Conservation (phyloP, 2,888 invertebrate genomes). For the Lepidonotus clava region DNA sequence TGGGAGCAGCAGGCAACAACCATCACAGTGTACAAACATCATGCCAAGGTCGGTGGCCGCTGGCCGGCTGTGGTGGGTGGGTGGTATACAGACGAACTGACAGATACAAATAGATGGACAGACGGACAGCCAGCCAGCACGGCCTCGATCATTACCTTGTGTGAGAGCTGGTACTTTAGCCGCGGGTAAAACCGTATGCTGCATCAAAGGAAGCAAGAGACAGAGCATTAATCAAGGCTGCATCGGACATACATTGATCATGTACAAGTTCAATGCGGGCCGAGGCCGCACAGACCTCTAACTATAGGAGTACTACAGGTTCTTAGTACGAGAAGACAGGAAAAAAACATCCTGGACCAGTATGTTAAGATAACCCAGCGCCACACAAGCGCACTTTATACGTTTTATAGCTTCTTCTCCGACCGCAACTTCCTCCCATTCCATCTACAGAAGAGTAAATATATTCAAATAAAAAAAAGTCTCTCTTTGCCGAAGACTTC, state of each 20-base stretch:
- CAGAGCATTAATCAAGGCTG: constrained; percentile 31
- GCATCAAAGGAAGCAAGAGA: constrained; percentile 22
- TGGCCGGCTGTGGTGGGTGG: neutral
- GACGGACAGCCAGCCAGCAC: neutral
- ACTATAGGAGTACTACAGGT: neutral
- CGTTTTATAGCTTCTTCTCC: neutral
- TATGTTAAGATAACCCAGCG: too few relatives aligned
- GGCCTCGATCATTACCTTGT: constrained; percentile 53
- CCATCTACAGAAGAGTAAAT: neutral
- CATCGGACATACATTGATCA: neutral
- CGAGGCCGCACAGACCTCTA: too few relatives aligned
- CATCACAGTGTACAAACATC: neutral
- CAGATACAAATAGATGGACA: neutral
- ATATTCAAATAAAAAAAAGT: neutral
- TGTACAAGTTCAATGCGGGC: too few relatives aligned
- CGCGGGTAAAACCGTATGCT: constrained; percentile 58
- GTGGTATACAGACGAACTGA: neutral
- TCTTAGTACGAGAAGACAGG: neutral
- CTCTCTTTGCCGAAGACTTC: neutral
- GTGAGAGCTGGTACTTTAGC: constrained; percentile 56
- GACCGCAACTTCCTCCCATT: neutral
- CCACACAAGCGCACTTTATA: neutral
- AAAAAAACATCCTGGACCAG: too few relatives aligned
- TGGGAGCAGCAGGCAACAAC: neutral
- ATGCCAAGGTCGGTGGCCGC: constrained; percentile 9